These are phyloP conservation scores for Vulpes vulpes DNA, from an alignment of 2,113 vertebrate genomes.

Conservation along the genomic window DNA sequence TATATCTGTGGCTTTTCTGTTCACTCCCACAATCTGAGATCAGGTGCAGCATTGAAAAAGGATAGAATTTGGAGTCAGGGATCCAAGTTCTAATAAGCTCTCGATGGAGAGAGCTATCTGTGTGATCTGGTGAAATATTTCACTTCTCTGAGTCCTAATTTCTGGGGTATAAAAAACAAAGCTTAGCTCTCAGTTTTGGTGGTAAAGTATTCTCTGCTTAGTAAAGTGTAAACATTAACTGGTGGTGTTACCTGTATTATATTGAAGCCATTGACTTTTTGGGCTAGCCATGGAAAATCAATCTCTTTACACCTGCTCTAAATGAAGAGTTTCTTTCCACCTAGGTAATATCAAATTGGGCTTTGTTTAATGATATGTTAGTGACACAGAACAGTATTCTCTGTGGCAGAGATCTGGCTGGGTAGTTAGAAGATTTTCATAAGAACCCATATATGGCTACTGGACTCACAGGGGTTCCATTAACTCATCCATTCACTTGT, in stretches of 20 bases:
- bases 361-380: not conserved
- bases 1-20: not conserved
- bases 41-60: not conserved
- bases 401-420: not conserved
- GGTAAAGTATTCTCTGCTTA: not conserved
- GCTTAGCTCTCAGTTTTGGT: not conserved
- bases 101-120: not conserved
- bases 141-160: not conserved
- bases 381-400: not conserved
- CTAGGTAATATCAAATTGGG: not conserved
- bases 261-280: not conserved
- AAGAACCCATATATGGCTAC: not conserved
- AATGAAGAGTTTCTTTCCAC: not conserved
- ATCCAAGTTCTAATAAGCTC: not conserved
- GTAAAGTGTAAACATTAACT: not conserved
- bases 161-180: not conserved
- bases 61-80: not conserved
- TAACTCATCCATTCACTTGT: not conserved
- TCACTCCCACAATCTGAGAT: not conserved
- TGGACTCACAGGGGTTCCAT: not conserved
- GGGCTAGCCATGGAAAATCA: not conserved
- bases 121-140: not conserved
- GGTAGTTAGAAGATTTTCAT: not conserved
- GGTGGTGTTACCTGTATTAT: not conserved
- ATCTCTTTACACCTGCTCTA: not conserved